These are phyloP conservation scores for Ormyrus pomaceus DNA, from an alignment of 2,888 invertebrate genomes.

Conservation along the genomic window DNA sequence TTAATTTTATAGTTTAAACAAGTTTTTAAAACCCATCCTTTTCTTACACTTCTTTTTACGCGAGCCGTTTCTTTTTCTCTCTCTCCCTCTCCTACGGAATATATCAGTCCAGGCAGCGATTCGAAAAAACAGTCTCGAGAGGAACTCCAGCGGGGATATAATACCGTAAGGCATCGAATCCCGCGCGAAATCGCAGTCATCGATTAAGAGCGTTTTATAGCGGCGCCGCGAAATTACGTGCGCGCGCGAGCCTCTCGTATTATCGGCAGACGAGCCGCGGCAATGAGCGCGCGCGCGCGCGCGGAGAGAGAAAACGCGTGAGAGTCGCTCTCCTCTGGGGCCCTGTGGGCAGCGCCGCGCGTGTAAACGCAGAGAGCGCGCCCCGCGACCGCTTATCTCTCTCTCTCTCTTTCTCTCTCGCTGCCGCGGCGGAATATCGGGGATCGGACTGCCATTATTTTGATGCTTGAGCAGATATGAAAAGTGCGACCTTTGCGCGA, in stretches of 20 bases:
- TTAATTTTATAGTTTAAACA: too few relatives aligned
- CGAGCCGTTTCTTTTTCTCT: too few relatives aligned
- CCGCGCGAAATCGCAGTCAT: not conserved
- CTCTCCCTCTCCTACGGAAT: not conserved
- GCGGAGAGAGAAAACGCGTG: not conserved
- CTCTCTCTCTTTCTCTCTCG: too few relatives aligned
- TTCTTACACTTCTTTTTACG: too few relatives aligned
- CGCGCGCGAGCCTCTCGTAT: not conserved
- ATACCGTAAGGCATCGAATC: not conserved
- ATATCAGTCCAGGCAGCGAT: slow-evolving; percentile 6
- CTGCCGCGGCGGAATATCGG: not conserved
- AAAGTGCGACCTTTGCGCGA: too few relatives aligned
- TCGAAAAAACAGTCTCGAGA: not conserved
- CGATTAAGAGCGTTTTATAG: slow-evolving; percentile 38
- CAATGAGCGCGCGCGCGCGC: not conserved
- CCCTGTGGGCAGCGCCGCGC: too few relatives aligned
- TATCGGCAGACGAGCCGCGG: slow-evolving; percentile 15
- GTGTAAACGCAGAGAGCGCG: too few relatives aligned
- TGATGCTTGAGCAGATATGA: too few relatives aligned
- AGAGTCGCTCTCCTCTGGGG: too few relatives aligned
- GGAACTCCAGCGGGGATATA: not conserved
- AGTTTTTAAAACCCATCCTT: too few relatives aligned
- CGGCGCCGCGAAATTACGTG: slow-evolving; percentile 14
- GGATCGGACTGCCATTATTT: not conserved
- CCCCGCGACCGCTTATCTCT: too few relatives aligned